Evolutionary conservation across 2,888 invertebrate genomes (phyloP).

Genomic region (Cerastis rubricosa): DNA sequence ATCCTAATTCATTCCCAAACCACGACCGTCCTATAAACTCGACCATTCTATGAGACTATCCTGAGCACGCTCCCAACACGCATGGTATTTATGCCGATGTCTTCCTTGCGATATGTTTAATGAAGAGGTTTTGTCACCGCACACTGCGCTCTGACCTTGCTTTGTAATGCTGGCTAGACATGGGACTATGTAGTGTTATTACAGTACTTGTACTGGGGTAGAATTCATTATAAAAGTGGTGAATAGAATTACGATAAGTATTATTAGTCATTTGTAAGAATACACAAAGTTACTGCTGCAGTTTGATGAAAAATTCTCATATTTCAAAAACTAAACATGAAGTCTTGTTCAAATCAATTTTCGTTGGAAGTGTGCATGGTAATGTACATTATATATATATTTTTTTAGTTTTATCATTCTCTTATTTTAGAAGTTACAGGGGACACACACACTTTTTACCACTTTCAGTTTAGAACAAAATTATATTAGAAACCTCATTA

Average conservation of each 20-base stretch:
- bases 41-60: neutral
- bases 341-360: too few relatives aligned
- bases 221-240: neutral
- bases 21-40: conserved; percentile 14
- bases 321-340: too few relatives aligned
- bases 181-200: neutral
- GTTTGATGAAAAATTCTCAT: too few relatives aligned
- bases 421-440: too few relatives aligned
- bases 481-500: too few relatives aligned
- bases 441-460: too few relatives aligned
- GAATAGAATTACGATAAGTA: neutral
- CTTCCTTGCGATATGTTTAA: conserved; percentile 33
- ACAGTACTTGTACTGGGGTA: neutral
- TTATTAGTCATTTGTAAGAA: neutral
- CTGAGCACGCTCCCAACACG: neutral
- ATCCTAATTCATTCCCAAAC: neutral
- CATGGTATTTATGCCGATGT: conserved; percentile 11
- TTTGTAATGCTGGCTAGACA: neutral
- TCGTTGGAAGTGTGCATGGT: too few relatives aligned
- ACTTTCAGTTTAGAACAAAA: too few relatives aligned
- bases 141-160: conserved; percentile 10
- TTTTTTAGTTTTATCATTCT: too few relatives aligned
- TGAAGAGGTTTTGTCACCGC: conserved; percentile 21
- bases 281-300: too few relatives aligned
- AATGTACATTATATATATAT: too few relatives aligned